Base-by-base conservation (phyloP, 2,797 vertebrate species). In the Malacoraja senta region DNA sequence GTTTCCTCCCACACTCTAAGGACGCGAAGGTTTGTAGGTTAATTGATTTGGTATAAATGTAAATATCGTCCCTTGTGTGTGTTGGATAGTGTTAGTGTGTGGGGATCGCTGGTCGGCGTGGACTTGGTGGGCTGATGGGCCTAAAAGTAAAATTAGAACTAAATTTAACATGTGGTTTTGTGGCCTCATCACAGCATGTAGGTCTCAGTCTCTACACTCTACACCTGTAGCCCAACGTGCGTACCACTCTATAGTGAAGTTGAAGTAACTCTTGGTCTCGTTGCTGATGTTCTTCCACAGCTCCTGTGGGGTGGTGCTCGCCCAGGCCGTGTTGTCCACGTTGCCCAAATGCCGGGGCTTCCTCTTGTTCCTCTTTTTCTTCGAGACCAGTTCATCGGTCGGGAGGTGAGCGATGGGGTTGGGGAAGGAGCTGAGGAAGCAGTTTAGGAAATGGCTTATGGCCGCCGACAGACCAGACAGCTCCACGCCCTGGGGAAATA, bases 391-490 rank as follows among this genome's bases (percentile, higher is more conserved):
- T 96, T 99, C 99, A 0, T 99, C 98, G 0, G 97, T 96, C 0
- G 98, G 98, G 91, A 99, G 97, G 95, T 99, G 99, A 94, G 98
- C 98, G 35, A 99, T 97, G 0, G 98, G 98, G 8, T 99, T 99
- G 0, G 98, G 97, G 95, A 98, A 99, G 94, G 98, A 98, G 96
- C 98, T 99, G 95, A 99, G 96, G 94, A 99, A 98, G 96, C 99
- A 99, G 95, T 99, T 99, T 86, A 99, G 97, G 96, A 99, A 99
- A 95, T 99, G 99, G 96, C 99, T 99, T 94, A 99, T 99, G 94
- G 99, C 98, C 0, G 98, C 98, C 0, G 99, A 99, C 32, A 99
- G 97, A 91, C 98, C 98, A 0, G 98, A 99, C 95, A 99, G 95
- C 95, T 99, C 99, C 91, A 99, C 99, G 0, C 98, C 98, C 99